Base-by-base conservation (phyloP, 1,140 invertebrate genomes). In the Delia radicum region DNA sequence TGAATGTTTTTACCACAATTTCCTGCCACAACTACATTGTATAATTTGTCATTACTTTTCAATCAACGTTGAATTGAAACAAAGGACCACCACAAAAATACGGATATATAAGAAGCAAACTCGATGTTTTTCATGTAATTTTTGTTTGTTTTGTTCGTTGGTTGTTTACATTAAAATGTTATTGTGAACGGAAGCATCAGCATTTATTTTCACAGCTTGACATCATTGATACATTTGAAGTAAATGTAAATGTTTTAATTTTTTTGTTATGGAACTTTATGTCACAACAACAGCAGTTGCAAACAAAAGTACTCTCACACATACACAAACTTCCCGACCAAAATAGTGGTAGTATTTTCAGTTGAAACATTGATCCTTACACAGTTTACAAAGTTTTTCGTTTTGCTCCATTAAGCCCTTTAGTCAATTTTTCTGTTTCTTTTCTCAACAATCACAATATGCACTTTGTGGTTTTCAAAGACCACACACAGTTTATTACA, bases 191-290 rank as follows among this genome's bases (percentile, higher is more conserved):
- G 26, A 65, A 65, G 21, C 62, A 65, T 65, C 62, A 65, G 62
- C 62, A 65, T 31, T 65, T 65, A 65, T 65, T 65, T 31, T 65
- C 62, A 65, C 62, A 65, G 62, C 62, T 65, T 65, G 62, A 65
- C 27, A 65, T 65, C 62, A 65, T 65, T 65, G 62, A 65, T 28
- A 65, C 10, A 65, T 65, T 65, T 65, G n/a, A 42, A 42, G 4
- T 42, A 15, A 42, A 42, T 15, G 37, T 42, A 15, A 15, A 42
- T 0, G 7, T 42, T 42, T 42, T 42, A 10, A 7, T 33, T 33
- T 33, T 33, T 10, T 10, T 10, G n/a, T 42, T 8, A 3, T 10
- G 37, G 1, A n/a, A n/a, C n/a, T n/a, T n/a, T n/a, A n/a, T n/a
- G n/a, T n/a, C n/a, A n/a, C n/a, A n/a, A n/a, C n/a, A 37, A 13